These are phyloP conservation scores for Paracanthobrama guichenoti DNA, from an alignment of 2,113 vertebrate genomes.

Conservation along the genomic window DNA sequence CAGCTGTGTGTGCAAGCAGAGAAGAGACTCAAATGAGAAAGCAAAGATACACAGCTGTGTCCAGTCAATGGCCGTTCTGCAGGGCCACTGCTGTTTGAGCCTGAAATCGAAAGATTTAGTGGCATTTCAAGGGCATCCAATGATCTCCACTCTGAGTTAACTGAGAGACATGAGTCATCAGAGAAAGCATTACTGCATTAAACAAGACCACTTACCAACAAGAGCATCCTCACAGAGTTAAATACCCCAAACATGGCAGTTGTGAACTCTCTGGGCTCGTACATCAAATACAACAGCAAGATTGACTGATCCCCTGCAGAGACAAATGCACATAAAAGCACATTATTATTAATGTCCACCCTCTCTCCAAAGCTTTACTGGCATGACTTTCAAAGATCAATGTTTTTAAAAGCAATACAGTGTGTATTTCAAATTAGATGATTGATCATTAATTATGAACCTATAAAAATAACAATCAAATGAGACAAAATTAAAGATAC, in stretches of 20 bases:
- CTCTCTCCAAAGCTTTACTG: constrained; percentile 10
- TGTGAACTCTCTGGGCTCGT: constrained; percentile 63
- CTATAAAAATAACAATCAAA: neutral
- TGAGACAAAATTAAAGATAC: neutral
- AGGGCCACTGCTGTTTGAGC: neutral
- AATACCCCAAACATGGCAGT: constrained; percentile 63
- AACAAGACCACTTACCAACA: constrained; percentile 59
- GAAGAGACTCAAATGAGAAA: neutral
- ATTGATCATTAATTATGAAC: neutral
- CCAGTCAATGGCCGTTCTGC: constrained; percentile 5
- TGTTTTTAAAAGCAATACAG: constrained; percentile 23
- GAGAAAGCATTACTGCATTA: constrained; percentile 26
- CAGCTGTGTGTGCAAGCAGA: neutral
- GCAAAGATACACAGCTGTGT: constrained; percentile 1
- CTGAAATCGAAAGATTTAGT: constrained; percentile 20
- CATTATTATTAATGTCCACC: constrained; percentile 42
- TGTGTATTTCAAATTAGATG: neutral
- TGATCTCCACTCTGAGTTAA: neutral
- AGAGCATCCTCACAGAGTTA: constrained; percentile 61
- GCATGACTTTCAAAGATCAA: neutral
- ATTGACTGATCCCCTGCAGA: constrained; percentile 61
- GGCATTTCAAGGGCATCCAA: constrained; percentile 26
- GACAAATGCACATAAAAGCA: constrained; percentile 54
- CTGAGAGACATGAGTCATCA: constrained; percentile 33
- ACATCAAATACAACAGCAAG: constrained; percentile 64